These are phyloP conservation scores for Athalia circularis DNA, from an alignment of 2,888 invertebrate species.

Conservation along the genomic window DNA sequence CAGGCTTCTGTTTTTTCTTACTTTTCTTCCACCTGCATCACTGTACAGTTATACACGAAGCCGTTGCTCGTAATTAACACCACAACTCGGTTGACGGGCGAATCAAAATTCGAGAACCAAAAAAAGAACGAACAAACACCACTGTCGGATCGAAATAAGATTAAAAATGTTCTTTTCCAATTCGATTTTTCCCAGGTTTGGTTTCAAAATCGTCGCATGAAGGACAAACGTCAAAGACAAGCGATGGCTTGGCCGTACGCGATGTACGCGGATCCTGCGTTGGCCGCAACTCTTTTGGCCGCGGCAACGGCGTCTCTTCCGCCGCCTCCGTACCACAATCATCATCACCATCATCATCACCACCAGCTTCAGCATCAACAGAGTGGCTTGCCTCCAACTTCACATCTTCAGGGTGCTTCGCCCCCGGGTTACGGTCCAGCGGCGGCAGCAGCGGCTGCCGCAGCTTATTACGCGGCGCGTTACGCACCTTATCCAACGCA, in stretches of 20 bases:
- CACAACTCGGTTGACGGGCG: no score
- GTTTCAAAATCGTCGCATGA: conserved; percentile 98
- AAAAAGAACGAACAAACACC: neutral
- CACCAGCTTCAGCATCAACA: conserved; percentile 51
- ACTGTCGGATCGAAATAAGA: neutral
- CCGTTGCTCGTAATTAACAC: no score
- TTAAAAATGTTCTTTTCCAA: neutral
- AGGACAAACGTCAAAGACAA: conserved; percentile 96
- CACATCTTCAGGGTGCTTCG: conserved; percentile 77
- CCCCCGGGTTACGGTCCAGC: conserved; percentile 74
- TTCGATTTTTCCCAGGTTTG: conserved; percentile 83
- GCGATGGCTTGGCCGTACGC: conserved; percentile 97
- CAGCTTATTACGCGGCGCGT: conserved; percentile 77
- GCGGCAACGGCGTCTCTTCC: conserved; percentile 88
- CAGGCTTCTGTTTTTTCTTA: no score
- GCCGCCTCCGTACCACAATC: conserved; percentile 74
- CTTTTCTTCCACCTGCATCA: no score
- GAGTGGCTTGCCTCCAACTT: conserved; percentile 66
- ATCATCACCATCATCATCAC: conserved; percentile 57
- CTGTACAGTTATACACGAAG: no score
- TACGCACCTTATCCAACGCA: conserved; percentile 78
- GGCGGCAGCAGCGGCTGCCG: conserved; percentile 75
- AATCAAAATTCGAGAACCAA: no score
- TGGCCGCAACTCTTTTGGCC: conserved; percentile 94
- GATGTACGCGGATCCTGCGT: conserved; percentile 94